Conservation (phyloP, 2,888 invertebrate species). For the Mimumesa dahlbomi region DNA sequence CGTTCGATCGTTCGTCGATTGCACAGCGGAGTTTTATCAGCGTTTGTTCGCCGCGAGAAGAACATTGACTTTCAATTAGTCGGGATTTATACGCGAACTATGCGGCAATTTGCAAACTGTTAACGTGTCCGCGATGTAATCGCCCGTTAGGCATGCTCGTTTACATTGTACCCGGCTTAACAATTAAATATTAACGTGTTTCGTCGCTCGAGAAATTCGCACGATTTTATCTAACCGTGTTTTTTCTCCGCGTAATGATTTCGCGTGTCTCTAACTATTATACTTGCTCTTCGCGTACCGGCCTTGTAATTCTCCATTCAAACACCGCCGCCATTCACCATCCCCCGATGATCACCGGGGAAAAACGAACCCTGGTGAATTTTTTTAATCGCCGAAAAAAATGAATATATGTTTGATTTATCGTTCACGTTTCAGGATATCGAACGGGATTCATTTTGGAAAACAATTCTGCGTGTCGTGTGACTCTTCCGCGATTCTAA, state of each 20-base stretch:
- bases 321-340: neutral
- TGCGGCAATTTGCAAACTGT: conserved; percentile 1
- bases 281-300: neutral
- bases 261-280: too few relatives aligned
- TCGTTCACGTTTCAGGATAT: too few relatives aligned
- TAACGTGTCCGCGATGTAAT: neutral
- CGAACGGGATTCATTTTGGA: too few relatives aligned
- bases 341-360: neutral
- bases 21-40: too few relatives aligned
- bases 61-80: neutral
- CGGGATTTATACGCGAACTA: neutral
- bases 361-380: too few relatives aligned
- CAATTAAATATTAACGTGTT: conserved; percentile 1
- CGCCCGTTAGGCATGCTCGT: neutral
- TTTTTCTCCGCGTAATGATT: too few relatives aligned
- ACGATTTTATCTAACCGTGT: neutral
- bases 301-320: neutral
- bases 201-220: neutral
- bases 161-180: neutral
- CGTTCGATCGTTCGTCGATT: too few relatives aligned
- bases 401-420: too few relatives aligned
- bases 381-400: too few relatives aligned
- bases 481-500: too few relatives aligned
- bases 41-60: too few relatives aligned
- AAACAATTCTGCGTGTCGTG: too few relatives aligned